Evolutionary conservation across 2,888 invertebrate species (phyloP), one percentile per base, ranked within the genome.

Genomic region (Drosophila birchii): DNA sequence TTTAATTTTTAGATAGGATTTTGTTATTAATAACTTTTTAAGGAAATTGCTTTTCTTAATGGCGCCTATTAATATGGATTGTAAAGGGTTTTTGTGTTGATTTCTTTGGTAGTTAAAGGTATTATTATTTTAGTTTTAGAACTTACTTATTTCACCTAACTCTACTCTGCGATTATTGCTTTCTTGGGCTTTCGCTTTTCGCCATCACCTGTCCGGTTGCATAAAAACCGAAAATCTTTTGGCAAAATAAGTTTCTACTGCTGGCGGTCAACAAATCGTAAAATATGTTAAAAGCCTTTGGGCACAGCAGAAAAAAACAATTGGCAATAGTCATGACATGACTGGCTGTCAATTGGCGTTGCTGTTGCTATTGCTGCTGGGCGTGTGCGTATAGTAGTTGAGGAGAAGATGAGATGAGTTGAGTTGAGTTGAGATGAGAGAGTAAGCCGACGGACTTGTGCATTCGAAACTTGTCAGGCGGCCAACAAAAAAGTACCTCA

Each of bases 201-300:
- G 80, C 75, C 68, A 70, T 71, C 75, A 80, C 49, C 36, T 74
- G 79, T 82, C 44, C 29, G 76, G 83, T 86, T 86, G 80, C 85
- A 81, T 85, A 81, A 81, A 63, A 63, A 51, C 26, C 71, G 56
- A 72, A 78, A 78, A 61, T 56, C 75, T 74, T 80, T 71, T 75
- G 77, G 69, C 79, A 55, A 67, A 72, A 79, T 54, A 69, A 56
- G 78, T 82, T 86, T 80, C 75, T 76, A 68, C 64, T 60, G 73
- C 64, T 60, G 73, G 68, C 75, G 72, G 55, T 76, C 75, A 73
- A 62, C 70, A 73, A 77, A 75, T 77, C 64, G 58, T 58, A 82
- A 84, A 79, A 89, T 84, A 86, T 88, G 81, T 82, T 85, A 85
- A 89, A 69, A 79, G 88, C 85, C 81, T 78, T 78, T 72, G 74